phyloP scores from a whole-genome alignment of 2,888 invertebrate genomes.

The Synergus itoensis region DNA sequence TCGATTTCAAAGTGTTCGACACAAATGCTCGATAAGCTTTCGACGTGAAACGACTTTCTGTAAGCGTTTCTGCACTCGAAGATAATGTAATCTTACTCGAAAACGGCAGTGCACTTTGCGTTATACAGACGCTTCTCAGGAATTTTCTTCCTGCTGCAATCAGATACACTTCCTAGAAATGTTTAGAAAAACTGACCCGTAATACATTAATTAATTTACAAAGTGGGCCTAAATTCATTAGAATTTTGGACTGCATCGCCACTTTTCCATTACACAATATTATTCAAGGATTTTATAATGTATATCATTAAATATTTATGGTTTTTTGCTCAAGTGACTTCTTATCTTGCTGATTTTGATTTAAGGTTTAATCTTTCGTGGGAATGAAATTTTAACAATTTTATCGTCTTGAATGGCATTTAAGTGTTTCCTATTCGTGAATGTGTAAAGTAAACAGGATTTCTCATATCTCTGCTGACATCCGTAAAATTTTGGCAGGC shows the following conservation, averaged over 20 bases:
- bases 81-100: slow-evolving; percentile 41
- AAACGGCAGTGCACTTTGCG: slow-evolving; percentile 43
- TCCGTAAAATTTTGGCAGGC: slow-evolving; percentile 7
- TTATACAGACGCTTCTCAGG: background rate
- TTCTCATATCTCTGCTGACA: background rate
- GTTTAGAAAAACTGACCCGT: background rate
- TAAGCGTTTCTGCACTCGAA: slow-evolving; percentile 39
- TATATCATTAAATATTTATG: too few relatives aligned
- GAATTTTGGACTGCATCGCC: too few relatives aligned
- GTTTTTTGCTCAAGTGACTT: too few relatives aligned
- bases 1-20: slow-evolving; percentile 35
- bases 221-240: background rate
- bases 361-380: background rate
- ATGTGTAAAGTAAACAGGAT: background rate
- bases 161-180: background rate
- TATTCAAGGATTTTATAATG: too few relatives aligned
- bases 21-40: slow-evolving; percentile 42
- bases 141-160: slow-evolving; percentile 11
- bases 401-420: background rate
- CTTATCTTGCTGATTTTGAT: too few relatives aligned
- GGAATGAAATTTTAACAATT: background rate
- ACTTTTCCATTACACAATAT: too few relatives aligned
- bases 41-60: slow-evolving; percentile 36
- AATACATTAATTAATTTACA: background rate
- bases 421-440: background rate